Evolutionary conservation across 2,797 vertebrate species (phyloP), one percentile per base, ranked within the genome.

Genomic region (Chromis chromis): DNA sequence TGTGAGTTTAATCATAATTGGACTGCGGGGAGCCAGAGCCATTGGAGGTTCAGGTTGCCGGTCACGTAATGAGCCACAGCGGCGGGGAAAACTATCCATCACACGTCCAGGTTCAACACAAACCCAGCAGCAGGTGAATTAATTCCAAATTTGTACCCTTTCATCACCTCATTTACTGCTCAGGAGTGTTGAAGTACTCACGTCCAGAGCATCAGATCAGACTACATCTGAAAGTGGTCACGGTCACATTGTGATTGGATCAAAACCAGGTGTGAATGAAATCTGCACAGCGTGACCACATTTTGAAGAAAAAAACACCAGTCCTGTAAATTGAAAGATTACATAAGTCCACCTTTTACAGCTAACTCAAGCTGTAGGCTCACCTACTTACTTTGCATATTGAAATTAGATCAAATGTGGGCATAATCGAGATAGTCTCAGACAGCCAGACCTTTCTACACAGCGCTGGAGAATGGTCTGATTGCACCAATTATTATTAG

Each of bases 1-100:
- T 83, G 65, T 79, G 52, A 74, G 74, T 42, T 70, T 59, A 69
- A 75, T 77, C 64, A 27, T 14, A 28, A 63, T 39, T 65, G 40
- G 74, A 55, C 52, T n/a, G 16, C 14, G 0, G 52, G 59, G 21
- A 61, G 27, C 6, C 0, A 4, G 25, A 73, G 63, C 36, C 21
- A 8, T 0, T 9, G 64, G 74, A 44, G 42, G 60, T 56, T 31
- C 52, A 57, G 33, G 55, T 81, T 48, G 33, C 27, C 2, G 0
- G 44, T 36, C 61, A 48, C 6, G 50, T 53, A 65, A 83, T 70
- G 50, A 70, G 22, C 31, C 22, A 16, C 17, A 19, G 4, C 12
- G 4, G 0, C 3, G 25, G 28, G 17, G 24, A 58, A 21, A 71
- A 44, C 4, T 7, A 61, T 53, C 46, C 1, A 3, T 71, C 61